Evolutionary conservation across 2,797 vertebrate genomes (phyloP).

Genomic region (Hirundo rustica): DNA sequence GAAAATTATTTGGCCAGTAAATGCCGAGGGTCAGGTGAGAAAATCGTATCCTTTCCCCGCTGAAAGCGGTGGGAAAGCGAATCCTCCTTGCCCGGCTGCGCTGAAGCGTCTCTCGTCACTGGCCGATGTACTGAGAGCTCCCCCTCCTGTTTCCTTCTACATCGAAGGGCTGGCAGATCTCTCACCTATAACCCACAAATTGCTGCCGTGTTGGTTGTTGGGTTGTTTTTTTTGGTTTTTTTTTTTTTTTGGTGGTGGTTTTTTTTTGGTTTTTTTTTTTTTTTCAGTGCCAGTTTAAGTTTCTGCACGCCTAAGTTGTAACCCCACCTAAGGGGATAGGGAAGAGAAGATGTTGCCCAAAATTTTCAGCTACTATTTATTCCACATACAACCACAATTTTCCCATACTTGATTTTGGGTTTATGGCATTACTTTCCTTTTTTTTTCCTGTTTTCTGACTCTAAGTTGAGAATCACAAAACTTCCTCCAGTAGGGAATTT

Average conservation of each 20-base stretch:
- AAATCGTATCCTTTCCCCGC: background rate
- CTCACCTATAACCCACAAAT: too few species aligned
- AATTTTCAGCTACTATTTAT: background rate
- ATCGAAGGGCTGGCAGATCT: background rate
- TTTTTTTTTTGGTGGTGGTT: background rate
- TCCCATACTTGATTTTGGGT: background rate
- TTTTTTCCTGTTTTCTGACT: background rate
- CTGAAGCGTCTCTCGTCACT: rapidly evolving
- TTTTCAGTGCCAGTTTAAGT: background rate
- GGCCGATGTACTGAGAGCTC: slow-evolving; percentile 44
- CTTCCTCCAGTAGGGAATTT: background rate
- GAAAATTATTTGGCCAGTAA: background rate
- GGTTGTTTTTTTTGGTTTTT: background rate
- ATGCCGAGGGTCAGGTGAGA: background rate
- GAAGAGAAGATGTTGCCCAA: background rate
- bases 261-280: background rate
- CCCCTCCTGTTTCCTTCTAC: slow-evolving; percentile 13
- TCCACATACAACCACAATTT: background rate
- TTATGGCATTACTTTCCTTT: background rate
- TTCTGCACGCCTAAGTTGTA: background rate
- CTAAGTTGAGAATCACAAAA: background rate
- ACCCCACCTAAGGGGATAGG: background rate
- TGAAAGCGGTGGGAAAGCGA: background rate
- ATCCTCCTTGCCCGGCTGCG: background rate
- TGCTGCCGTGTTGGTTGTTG: background rate